phyloP scores from a whole-genome alignment of 2,888 invertebrate species.

The Cryptocheilus praepositus region DNA sequence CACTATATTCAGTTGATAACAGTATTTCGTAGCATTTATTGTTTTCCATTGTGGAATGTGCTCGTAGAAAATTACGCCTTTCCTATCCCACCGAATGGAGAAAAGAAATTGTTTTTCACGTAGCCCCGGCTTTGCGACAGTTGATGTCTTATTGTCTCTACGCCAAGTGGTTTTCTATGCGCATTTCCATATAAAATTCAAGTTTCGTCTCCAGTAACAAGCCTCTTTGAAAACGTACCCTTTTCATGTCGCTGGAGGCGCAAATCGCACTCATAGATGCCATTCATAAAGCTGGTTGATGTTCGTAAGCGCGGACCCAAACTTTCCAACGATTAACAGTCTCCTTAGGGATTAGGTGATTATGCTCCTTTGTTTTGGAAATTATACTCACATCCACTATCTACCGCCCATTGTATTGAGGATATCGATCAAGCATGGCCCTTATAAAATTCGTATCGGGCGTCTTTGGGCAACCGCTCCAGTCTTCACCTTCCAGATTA shows the following conservation, averaged over 20 bases:
- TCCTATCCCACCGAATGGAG: slow-evolving; percentile 8
- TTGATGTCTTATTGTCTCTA: slow-evolving; percentile 7
- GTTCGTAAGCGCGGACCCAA: slow-evolving; percentile 7
- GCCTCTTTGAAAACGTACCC: slow-evolving; percentile 2
- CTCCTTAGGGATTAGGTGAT: slow-evolving; percentile 13
- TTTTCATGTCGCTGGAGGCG: slow-evolving; percentile 5
- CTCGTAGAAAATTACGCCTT: slow-evolving; percentile 9
- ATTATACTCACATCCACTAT: slow-evolving; percentile 14
- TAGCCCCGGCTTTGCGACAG: slow-evolving; percentile 10
- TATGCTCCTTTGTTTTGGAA: slow-evolving; percentile 16
- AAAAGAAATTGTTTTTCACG: slow-evolving; percentile 1
- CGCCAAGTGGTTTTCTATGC: slow-evolving; percentile 12
- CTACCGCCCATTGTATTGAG: slow-evolving; percentile 12
- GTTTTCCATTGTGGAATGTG: slow-evolving; percentile 6
- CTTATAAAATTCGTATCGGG: slow-evolving; percentile 8
- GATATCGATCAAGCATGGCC: slow-evolving; percentile 5
- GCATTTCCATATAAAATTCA: too few species aligned
- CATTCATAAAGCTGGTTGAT: neutral
- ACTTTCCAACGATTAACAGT: slow-evolving; percentile 18
- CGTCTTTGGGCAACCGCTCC: slow-evolving; percentile 8
- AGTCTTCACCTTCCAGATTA: slow-evolving; percentile 4
- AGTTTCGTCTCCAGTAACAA: slow-evolving; percentile 15
- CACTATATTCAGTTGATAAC: too few species aligned
- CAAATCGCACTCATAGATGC: slow-evolving; percentile 7
- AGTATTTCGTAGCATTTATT: slow-evolving; percentile 9